phyloP scores from a whole-genome alignment of 2,797 vertebrate species.

The Chelon labrosus region DNA sequence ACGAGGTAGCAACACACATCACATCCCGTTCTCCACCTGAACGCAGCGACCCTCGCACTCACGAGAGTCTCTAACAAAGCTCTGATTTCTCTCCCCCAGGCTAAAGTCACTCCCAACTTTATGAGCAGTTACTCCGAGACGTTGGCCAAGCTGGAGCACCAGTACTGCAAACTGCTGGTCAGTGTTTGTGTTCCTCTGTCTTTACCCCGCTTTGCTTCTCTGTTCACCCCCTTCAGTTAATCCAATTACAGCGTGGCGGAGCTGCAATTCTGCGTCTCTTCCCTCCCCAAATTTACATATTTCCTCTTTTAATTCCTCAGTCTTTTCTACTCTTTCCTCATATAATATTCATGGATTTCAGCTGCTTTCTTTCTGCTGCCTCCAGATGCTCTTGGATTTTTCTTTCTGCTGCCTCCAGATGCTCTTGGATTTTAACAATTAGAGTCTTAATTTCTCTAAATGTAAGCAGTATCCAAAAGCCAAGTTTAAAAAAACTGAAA shows the following conservation, averaged over 20 bases:
- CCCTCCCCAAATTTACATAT: neutral
- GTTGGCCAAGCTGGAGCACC: slow-evolving; percentile 93
- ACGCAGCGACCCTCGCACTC: neutral
- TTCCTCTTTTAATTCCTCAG: slow-evolving; percentile 7
- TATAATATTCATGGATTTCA: neutral
- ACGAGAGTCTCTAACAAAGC: slow-evolving; percentile 8
- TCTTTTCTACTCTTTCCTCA: neutral
- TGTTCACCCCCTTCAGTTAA: slow-evolving; percentile 51
- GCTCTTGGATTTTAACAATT: too few relatives aligned
- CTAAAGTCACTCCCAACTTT: slow-evolving; percentile 93
- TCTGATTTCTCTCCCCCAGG: slow-evolving; percentile 72
- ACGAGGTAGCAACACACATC: slow-evolving; percentile 83
- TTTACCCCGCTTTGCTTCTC: slow-evolving; percentile 39
- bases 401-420: neutral
- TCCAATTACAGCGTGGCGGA: slow-evolving; percentile 63
- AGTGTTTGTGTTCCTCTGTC: slow-evolving; percentile 76
- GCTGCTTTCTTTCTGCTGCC: neutral
- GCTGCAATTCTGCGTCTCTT: slow-evolving; percentile 50
- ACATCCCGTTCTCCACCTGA: neutral
- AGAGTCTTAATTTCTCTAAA: too few relatives aligned
- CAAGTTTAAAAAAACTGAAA: too few relatives aligned
- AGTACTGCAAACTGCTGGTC: slow-evolving; percentile 97
- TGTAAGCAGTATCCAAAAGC: too few relatives aligned
- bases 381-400: neutral
- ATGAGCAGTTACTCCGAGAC: slow-evolving; percentile 93